Evolutionary conservation across 2,888 invertebrate species (phyloP).

Genomic region (Dysmachus trigonus): DNA sequence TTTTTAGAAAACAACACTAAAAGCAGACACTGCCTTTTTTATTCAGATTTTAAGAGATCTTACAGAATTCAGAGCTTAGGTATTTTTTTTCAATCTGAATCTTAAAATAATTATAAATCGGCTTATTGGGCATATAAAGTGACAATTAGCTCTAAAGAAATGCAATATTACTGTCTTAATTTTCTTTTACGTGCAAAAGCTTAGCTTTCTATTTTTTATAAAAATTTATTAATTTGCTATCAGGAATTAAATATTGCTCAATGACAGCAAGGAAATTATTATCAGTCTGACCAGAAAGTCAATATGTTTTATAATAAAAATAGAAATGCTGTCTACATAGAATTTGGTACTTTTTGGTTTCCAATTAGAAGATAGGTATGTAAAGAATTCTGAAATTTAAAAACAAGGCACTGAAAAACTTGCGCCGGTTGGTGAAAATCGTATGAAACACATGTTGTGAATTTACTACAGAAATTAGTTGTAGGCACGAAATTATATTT

Average conservation of each 20-base stretch:
- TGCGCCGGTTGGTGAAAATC: neutral
- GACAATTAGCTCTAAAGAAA: neutral
- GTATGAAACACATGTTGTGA: neutral
- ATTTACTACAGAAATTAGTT: neutral
- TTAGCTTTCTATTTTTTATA: neutral
- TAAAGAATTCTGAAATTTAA: neutral
- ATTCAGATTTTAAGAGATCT: neutral
- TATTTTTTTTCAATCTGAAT: neutral
- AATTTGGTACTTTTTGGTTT: neutral
- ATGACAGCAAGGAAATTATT: neutral
- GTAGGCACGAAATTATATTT: neutral
- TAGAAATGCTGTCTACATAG: neutral
- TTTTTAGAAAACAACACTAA: neutral
- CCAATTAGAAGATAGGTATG: neutral
- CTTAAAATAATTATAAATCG: neutral
- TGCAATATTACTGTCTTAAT: neutral
- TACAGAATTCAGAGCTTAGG: neutral
- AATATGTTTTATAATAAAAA: neutral
- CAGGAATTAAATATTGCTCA: neutral
- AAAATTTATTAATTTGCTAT: neutral
- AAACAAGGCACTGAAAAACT: neutral
- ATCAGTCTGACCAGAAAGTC: neutral
- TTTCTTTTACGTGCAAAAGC: neutral
- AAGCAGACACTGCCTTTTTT: neutral
- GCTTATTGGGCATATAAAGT: neutral